A percentile compares a stretch with the other conserved stretches of the same genome.
Conservation (phyloP, 1,140 invertebrate species). For the Sweltsa coloradensis region DNA sequence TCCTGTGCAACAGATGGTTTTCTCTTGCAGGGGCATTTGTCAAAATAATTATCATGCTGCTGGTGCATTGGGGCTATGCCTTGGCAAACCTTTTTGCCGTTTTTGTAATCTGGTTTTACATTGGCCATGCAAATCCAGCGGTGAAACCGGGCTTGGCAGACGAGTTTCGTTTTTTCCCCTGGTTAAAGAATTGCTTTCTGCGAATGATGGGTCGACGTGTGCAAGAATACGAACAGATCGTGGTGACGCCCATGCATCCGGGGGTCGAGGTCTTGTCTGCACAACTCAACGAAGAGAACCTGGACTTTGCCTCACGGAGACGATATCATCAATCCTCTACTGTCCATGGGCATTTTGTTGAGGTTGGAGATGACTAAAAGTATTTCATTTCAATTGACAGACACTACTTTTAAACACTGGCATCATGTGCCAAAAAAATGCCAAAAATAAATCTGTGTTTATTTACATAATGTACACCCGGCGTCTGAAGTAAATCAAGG, state of each 20-base stretch:
- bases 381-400: no score
- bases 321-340: constrained; percentile 84
- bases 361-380: constrained; percentile 38
- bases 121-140: constrained; percentile 85
- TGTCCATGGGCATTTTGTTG: constrained; percentile 61
- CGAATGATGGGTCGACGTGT: constrained; percentile 69
- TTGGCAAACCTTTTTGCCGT: constrained; percentile 66
- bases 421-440: no score
- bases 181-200: constrained; percentile 62
- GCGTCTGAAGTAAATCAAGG: no score
- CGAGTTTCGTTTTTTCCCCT: constrained; percentile 76
- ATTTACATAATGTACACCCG: no score
- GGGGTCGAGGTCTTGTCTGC: constrained; percentile 68
- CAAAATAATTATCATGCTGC: constrained; percentile 82
- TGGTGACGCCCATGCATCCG: constrained; percentile 75
- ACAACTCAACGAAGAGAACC: constrained; percentile 87
- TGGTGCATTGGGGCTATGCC: constrained; percentile 87
- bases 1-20: constrained; percentile 85
- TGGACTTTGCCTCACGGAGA: constrained; percentile 81
- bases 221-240: constrained; percentile 76
- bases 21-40: constrained; percentile 72
- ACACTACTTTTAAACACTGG: no score
- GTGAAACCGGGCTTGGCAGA: constrained; percentile 82
- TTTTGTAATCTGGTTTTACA: constrained; percentile 83
- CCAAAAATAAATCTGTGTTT: no score